phyloP scores from a whole-genome alignment of 2,113 vertebrate species.

The Cynopterus brachyotis region DNA sequence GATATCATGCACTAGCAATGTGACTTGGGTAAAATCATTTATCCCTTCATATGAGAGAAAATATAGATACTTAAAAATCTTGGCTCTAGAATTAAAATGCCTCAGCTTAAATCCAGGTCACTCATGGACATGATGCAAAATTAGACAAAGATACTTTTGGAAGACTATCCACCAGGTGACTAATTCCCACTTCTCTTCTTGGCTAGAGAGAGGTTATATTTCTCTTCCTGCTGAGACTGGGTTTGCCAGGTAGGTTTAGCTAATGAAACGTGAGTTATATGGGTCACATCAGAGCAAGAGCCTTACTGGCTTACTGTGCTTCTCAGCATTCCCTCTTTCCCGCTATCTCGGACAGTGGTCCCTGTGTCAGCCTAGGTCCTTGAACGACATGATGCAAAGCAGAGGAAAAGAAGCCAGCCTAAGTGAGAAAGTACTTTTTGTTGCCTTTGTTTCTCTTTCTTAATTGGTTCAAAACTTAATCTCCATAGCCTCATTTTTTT shows the following conservation, averaged over 20 bases:
- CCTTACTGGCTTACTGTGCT: not conserved
- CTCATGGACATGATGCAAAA: not conserved
- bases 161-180: not conserved
- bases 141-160: not conserved
- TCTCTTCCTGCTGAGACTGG: not conserved
- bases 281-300: not conserved
- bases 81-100: not conserved
- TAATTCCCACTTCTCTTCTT: not conserved
- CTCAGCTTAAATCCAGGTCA: not conserved
- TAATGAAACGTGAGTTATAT: not conserved
- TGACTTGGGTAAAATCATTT: not conserved
- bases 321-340: not conserved
- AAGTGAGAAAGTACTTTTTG: not conserved
- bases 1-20: not conserved
- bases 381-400: not conserved
- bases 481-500: not conserved
- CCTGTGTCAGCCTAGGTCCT: not conserved
- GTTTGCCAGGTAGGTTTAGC: not conserved
- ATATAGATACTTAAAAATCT: not conserved
- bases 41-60: not conserved
- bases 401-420: not conserved
- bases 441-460: not conserved
- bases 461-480: not conserved
- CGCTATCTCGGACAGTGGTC: not conserved
- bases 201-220: not conserved